These are phyloP conservation scores for Hyaena hyaena DNA, from an alignment of 2,113 vertebrate species.

Conservation along the genomic window DNA sequence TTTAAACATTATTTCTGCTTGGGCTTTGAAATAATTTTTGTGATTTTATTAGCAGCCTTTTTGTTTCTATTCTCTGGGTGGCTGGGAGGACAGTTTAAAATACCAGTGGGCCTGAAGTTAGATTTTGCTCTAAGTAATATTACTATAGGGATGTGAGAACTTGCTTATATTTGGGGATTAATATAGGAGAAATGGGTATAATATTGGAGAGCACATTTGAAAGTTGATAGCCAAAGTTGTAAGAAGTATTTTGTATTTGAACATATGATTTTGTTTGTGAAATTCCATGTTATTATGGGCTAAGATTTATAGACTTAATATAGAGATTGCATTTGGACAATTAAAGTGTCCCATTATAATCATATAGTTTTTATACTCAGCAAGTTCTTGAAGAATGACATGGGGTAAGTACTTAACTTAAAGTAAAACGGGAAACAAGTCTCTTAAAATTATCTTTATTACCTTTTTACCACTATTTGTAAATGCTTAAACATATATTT, in stretches of 20 bases:
- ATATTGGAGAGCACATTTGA: not conserved
- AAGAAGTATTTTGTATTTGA: not conserved
- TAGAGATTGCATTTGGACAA: not conserved
- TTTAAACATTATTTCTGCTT: not conserved
- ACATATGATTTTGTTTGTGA: not conserved
- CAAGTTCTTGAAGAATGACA: not conserved
- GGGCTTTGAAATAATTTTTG: not conserved
- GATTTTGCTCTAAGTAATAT: not conserved
- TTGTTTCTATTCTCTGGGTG: not conserved
- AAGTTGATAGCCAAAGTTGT: not conserved
- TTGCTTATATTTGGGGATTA: not conserved
- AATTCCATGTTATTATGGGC: not conserved
- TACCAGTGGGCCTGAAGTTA: not conserved
- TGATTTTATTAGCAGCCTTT: slow-evolving; percentile 32
- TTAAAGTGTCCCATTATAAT: not conserved
- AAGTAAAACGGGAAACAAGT: not conserved
- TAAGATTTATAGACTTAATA: slow-evolving; percentile 8
- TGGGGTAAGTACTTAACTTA: not conserved
- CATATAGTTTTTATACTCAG: not conserved
- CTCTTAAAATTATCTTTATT: not conserved
- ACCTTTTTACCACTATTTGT: not conserved
- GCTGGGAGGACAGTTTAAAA: not conserved
- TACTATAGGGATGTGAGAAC: not conserved
- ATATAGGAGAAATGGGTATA: not conserved
- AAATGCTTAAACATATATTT: not conserved